phyloP scores from a whole-genome alignment of 2,113 vertebrate genomes.

The Paedocypris sp. region DNA sequence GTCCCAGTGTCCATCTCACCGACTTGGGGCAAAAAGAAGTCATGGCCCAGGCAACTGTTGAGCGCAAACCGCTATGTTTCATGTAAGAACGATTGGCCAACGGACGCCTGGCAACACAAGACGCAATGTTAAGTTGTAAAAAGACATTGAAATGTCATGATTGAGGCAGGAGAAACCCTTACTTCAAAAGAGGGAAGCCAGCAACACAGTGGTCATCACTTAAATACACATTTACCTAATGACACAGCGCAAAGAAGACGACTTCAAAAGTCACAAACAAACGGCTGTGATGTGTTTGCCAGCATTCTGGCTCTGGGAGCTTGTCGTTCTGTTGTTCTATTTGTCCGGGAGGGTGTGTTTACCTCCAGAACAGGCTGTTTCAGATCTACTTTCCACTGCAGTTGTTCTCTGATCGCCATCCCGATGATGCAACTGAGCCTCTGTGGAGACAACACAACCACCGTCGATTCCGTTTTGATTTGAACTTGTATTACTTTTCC shows the following conservation, averaged over 20 bases:
- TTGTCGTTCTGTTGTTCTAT: not conserved
- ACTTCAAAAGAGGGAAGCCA: slow-evolving; percentile 85
- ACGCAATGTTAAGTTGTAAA: not conserved
- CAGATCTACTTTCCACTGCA: slow-evolving; percentile 74
- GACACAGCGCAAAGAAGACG: not conserved
- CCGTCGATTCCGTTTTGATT: no score
- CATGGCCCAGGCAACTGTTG: slow-evolving; percentile 86
- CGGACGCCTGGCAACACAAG: slow-evolving; percentile 58
- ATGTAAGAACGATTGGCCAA: slow-evolving; percentile 77
- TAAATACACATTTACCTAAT: slow-evolving; percentile 73
- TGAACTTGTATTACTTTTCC: no score
- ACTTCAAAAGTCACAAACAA: not conserved
- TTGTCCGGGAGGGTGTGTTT: slow-evolving; percentile 14
- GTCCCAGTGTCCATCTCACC: no score
- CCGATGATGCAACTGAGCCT: slow-evolving; percentile 73
- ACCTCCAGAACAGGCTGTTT: slow-evolving; percentile 78
- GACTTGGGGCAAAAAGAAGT: slow-evolving; percentile 73
- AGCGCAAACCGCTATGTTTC: slow-evolving; percentile 70
- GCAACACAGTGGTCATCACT: slow-evolving; percentile 72
- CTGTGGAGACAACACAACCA: slow-evolving; percentile 43
- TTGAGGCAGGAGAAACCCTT: not conserved
- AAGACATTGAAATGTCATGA: not conserved
- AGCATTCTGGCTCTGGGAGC: not conserved
- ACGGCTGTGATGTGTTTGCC: not conserved
- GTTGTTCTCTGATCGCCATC: slow-evolving; percentile 56